phyloP scores from a whole-genome alignment of 2,113 vertebrate genomes.

The Daboia siamensis region DNA sequence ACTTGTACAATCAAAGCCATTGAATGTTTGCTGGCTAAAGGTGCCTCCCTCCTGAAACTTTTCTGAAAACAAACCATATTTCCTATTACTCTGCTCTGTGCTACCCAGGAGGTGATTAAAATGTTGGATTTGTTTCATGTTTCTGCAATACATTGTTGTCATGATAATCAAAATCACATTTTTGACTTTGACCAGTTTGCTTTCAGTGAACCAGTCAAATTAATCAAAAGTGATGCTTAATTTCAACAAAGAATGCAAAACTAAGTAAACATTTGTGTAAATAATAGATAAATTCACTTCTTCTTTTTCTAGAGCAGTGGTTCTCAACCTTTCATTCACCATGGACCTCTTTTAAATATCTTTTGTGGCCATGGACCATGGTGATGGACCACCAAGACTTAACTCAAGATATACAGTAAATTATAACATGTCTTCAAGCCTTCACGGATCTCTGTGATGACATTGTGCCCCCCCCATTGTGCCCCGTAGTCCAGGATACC shows the following conservation, averaged over 20 bases:
- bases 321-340: not conserved
- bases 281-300: not conserved
- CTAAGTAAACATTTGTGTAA: not conserved
- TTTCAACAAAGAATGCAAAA: conserved; percentile 6
- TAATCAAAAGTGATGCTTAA: conserved; percentile 8
- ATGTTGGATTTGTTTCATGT: not conserved
- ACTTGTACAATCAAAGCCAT: not conserved
- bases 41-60: not conserved
- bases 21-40: not conserved
- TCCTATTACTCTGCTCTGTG: not conserved
- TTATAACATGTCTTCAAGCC: not conserved
- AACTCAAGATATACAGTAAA: not conserved
- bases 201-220: conserved; percentile 1
- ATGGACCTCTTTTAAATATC: not conserved
- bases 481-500: no score
- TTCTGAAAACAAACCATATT: not conserved
- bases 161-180: conserved; percentile 4
- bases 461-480: not conserved
- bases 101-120: not conserved
- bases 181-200: not conserved
- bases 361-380: not conserved
- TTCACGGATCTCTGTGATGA: not conserved
- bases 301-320: not conserved
- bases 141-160: not conserved
- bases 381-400: not conserved